Evolutionary conservation across 2,797 vertebrate species (phyloP).

Genomic region (Spinibarbus caldwelli): DNA sequence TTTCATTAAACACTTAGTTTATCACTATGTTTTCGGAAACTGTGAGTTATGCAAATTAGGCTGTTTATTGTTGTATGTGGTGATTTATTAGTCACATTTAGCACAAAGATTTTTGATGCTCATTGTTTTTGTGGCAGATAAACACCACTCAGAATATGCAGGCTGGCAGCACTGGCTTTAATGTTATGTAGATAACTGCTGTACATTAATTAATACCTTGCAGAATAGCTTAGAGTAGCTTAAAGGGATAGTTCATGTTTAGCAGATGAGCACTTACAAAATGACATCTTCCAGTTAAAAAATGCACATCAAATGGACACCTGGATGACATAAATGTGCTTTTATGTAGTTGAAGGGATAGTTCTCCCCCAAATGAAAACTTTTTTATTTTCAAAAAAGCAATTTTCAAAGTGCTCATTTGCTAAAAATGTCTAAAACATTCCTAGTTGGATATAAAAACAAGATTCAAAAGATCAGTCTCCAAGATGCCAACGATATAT

Average conservation of each 20-base stretch:
- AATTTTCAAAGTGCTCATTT: neutral
- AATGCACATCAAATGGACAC: neutral
- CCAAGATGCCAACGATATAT: neutral
- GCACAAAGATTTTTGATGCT: neutral
- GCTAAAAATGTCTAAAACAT: neutral
- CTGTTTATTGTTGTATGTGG: neutral
- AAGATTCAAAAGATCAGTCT: neutral
- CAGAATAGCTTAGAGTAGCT: neutral
- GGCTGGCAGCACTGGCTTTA: neutral
- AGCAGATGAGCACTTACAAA: neutral
- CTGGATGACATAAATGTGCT: neutral
- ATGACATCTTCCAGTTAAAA: neutral
- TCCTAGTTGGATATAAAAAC: neutral
- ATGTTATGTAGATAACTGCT: neutral
- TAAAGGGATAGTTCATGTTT: neutral
- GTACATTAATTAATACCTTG: neutral
- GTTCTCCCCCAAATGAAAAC: neutral
- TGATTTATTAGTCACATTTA: conserved; percentile 10
- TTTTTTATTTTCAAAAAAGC: neutral
- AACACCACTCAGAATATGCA: neutral
- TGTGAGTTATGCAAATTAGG: neutral
- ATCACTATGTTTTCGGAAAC: neutral
- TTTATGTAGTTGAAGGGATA: neutral
- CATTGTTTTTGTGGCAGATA: neutral
- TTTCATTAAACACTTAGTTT: neutral